phyloP scores from a whole-genome alignment of 2,888 invertebrate species.

The Parochlus steinenii region DNA sequence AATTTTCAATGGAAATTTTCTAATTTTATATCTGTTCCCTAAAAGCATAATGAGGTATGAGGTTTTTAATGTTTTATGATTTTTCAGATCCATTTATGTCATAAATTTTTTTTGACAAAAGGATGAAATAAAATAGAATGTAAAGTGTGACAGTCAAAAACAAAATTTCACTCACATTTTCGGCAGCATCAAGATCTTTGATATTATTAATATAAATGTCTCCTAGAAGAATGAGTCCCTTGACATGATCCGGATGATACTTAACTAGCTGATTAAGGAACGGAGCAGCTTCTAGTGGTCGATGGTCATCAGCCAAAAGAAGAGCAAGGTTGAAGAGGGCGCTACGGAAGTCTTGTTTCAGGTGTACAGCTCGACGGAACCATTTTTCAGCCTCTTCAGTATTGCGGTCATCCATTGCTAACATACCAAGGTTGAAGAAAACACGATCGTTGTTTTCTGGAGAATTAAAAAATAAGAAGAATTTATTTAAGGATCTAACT shows the following conservation, averaged over 20 bases:
- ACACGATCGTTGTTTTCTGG: slow-evolving; percentile 71
- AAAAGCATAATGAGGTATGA: too few species aligned
- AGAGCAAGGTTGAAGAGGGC: slow-evolving; percentile 90
- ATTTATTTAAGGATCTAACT: not conserved
- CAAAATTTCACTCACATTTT: slow-evolving; percentile 48
- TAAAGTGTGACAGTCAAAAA: too few species aligned
- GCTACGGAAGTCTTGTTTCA: slow-evolving; percentile 79
- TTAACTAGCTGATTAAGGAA: slow-evolving; percentile 80
- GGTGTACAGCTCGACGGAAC: slow-evolving; percentile 75
- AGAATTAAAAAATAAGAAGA: not conserved
- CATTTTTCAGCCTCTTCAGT: slow-evolving; percentile 77
- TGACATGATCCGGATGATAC: slow-evolving; percentile 84
- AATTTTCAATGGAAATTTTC: too few species aligned
- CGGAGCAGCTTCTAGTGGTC: slow-evolving; percentile 82
- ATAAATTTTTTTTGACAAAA: not conserved
- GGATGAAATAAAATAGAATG: not conserved
- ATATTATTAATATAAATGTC: slow-evolving; percentile 94
- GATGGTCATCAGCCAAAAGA: slow-evolving; percentile 69
- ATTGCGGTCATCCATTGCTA: slow-evolving; percentile 89
- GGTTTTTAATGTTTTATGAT: too few species aligned
- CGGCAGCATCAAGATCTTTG: slow-evolving; percentile 86
- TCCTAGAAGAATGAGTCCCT: slow-evolving; percentile 82
- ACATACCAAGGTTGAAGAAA: slow-evolving; percentile 90
- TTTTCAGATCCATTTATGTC: too few species aligned
- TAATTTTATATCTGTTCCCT: too few species aligned